Conservation (phyloP, 2,797 vertebrate genomes). For the Momotus momota region DNA sequence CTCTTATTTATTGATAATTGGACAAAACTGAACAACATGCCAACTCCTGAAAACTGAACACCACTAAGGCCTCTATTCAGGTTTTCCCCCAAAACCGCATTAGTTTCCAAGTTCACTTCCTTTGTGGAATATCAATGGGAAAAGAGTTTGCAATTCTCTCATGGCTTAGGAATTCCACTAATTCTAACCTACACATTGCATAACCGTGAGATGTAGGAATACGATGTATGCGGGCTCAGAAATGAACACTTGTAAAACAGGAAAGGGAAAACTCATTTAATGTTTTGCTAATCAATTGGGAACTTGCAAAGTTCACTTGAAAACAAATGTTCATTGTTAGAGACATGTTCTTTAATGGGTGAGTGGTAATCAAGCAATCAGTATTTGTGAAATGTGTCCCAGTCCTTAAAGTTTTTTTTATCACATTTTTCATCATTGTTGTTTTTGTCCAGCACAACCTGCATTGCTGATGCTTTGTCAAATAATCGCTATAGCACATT, state of each 20-base stretch:
- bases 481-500: not conserved
- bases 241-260: slow-evolving; percentile 25
- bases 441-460: not conserved
- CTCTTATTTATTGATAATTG: slow-evolving; percentile 85
- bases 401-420: slow-evolving; percentile 21
- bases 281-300: slow-evolving; percentile 35
- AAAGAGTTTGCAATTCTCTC: slow-evolving; percentile 78
- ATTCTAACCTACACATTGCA: slow-evolving; percentile 71
- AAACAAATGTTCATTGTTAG: slow-evolving; percentile 42
- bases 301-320: slow-evolving; percentile 1
- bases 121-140: slow-evolving; percentile 81
- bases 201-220: slow-evolving; percentile 52
- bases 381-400: slow-evolving; percentile 41
- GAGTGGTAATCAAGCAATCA: slow-evolving; percentile 52
- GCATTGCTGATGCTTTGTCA: not conserved
- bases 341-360: not conserved
- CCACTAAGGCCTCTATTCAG: slow-evolving; percentile 79
- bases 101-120: slow-evolving; percentile 81
- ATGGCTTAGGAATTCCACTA: slow-evolving; percentile 80
- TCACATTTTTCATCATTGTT: not conserved
- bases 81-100: slow-evolving; percentile 66
- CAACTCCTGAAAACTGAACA: slow-evolving; percentile 72
- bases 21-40: slow-evolving; percentile 82
- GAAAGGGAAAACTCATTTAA: slow-evolving; percentile 21
- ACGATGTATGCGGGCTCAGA: slow-evolving; percentile 24